phyloP scores from a whole-genome alignment of 2,797 vertebrate genomes.

The Apogon hyalosoma region DNA sequence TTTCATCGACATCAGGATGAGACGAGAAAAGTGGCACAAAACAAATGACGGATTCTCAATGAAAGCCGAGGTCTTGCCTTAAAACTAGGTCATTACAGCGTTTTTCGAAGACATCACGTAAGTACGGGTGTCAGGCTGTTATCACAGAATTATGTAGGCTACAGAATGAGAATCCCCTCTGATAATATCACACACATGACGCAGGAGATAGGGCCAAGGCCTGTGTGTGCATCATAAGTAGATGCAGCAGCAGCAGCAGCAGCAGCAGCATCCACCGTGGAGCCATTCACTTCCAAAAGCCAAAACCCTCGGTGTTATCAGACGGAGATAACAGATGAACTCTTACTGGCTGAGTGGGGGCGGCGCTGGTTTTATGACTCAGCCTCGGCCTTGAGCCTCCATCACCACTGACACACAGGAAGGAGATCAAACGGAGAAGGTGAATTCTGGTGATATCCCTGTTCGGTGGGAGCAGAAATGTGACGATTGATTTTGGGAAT shows the following conservation, averaged over 20 bases:
- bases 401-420: neutral
- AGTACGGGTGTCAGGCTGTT: constrained; percentile 38
- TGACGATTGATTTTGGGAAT: neutral
- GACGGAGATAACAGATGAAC: constrained; percentile 21
- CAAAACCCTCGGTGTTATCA: constrained; percentile 36
- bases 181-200: constrained; percentile 63
- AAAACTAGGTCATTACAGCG: constrained; percentile 15
- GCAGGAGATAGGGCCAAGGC: constrained; percentile 73
- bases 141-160: constrained; percentile 44
- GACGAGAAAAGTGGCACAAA: too few species aligned
- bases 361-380: too few species aligned
- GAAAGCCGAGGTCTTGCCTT: too few species aligned
- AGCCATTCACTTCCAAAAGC: constrained; percentile 45
- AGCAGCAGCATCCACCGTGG: constrained; percentile 23
- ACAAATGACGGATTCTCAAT: too few species aligned
- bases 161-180: constrained; percentile 44
- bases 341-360: constrained; percentile 8
- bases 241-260: constrained; percentile 28
- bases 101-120: constrained; percentile 31
- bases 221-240: constrained; percentile 60
- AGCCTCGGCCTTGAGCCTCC: neutral
- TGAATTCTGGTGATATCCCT: neutral
- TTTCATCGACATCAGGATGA: too few species aligned
- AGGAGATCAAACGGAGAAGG: neutral
- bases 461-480: neutral